phyloP scores from a whole-genome alignment of 2,888 invertebrate species.

The Drosophila robusta region DNA sequence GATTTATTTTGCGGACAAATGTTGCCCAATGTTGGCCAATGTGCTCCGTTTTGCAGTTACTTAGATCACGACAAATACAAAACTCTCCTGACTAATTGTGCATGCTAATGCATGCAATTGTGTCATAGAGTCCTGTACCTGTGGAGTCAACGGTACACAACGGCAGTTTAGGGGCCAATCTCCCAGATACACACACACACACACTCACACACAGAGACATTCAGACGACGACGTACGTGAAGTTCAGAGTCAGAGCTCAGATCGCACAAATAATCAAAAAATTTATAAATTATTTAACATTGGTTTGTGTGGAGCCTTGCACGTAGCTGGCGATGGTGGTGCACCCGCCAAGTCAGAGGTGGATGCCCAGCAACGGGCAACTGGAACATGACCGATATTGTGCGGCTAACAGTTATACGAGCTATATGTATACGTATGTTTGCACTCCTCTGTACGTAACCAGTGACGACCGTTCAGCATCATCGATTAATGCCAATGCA shows the following conservation, averaged over 20 bases:
- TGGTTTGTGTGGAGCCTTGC: slow-evolving; percentile 36
- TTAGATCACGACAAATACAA: slow-evolving; percentile 56
- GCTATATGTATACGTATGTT: slow-evolving; percentile 12
- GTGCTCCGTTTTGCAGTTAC: slow-evolving; percentile 38
- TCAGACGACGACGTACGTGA: slow-evolving; percentile 37
- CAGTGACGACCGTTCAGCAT: slow-evolving; percentile 68
- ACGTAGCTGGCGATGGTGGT: slow-evolving; percentile 47
- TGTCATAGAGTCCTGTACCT: slow-evolving; percentile 75
- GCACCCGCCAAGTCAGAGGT: slow-evolving; percentile 77
- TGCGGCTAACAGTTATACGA: slow-evolving; percentile 71
- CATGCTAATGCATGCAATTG: slow-evolving; percentile 80
- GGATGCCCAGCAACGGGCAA: slow-evolving; percentile 68
- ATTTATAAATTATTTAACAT: slow-evolving; percentile 80
- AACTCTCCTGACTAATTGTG: slow-evolving; percentile 69
- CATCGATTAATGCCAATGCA: slow-evolving; percentile 80
- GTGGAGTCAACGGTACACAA: slow-evolving; percentile 45
- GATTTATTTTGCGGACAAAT: slow-evolving; percentile 62
- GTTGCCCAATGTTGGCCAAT: slow-evolving; percentile 53
- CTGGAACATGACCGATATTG: slow-evolving; percentile 81
- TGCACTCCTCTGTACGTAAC: slow-evolving; percentile 21
- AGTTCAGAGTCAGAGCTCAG: slow-evolving; percentile 46
- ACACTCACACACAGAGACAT: too few relatives aligned
- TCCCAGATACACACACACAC: not conserved
- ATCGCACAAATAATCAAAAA: slow-evolving; percentile 44
- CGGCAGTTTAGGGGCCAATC: slow-evolving; percentile 38